Evolutionary conservation across 30 jellyfish, hydroid and myxozoan species (phyloP), one percentile per base, ranked within the genome.

Genomic region (Calvadosia cruxmelitensis): DNA sequence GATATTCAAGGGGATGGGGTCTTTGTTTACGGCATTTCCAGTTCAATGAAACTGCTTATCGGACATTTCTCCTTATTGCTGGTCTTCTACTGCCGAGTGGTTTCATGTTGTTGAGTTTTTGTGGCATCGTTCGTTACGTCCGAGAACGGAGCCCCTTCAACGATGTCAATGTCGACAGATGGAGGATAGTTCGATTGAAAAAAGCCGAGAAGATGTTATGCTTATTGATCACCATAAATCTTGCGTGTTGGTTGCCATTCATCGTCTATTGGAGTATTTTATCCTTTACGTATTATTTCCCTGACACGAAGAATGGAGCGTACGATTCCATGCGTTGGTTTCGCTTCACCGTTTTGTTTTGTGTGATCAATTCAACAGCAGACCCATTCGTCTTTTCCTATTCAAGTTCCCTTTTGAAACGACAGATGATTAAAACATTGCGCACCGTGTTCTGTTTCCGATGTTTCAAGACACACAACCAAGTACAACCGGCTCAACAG

Each of bases 131-230:
- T n/a, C 28, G 61, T 62, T 74, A 86, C 49, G 78, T 85, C 23
- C 68, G 80, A 24, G 86, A 86, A 49, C 35, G 49, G 26, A 27
- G 67, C 5, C 32, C 32, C 29, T 53, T 53, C 26, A 53, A 53
- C 34, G 68, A 51, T 16, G 49, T 28, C 24, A 68, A 82, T n/a
- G 42, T 53, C 63, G 20, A 42, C 20, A 20, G 20, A 5, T 42
- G 82, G 72, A 53, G 94, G 35, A 52, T 71, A 52, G 16, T 64
- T 26, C 83, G 85, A 23, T 49, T 86, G 30, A 82, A 82, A 24
- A 86, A 79, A 67, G 96, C 96, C 0, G 96, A 86, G 53, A 77
- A 77, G 32, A 74, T 75, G 72, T 82, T 86, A 13, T 93, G 96
- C 10, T 25, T 79, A 52, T 78, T 86, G 23, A 86, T 86, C 0